Base-by-base conservation (phyloP, 2,113 vertebrate genomes). In the Perca fluviatilis region DNA sequence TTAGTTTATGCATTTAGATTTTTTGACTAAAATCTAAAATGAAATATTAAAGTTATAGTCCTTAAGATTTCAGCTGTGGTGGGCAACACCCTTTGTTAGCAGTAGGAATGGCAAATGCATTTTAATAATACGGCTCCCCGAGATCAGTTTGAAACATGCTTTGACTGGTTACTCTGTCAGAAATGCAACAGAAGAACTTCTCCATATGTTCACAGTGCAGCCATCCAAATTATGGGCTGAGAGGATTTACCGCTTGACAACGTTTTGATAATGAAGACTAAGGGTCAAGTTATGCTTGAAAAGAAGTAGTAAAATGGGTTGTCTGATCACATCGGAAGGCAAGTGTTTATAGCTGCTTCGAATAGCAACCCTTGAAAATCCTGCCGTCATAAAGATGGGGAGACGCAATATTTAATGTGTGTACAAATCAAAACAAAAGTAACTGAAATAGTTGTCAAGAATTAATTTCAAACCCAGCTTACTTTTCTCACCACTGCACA, bases 41-140 rank as follows among this genome's bases (percentile, higher is more conserved):
- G 18, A 77, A 67, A 74, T 23, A 11, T 23, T 5, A 5, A 16
- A 65, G n/a, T 54, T 83, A 60, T 30, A 25, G 72, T 73, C 36
- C 51, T 68, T 49, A 58, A 49, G 40, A 19, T 72, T 63, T 49
- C 13, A 43, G 25, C 40, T 0, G 3, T 19, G 13, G 21, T 58
- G 2, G 40, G 68, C 53, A 70, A 51, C 43, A 50, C 6, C 30
- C 21, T 2, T 53, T 12, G 53, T 61, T 47, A 65, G 6, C 27
- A n/a, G 36, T 61, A 47, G 23, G 8, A 27, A 30, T 46, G 43
- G 14, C 2, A 23, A 18, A 16, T 23, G 5, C 1, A 1, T 56
- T 65, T 40, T 58, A 25, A 21, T n/a, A 23, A 49, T 12, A n/a
- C 1, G 33, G 40, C 16, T 25, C 49, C 15, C 7, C 50, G 27